A percentile compares a stretch with the other conserved stretches of the same genome.
Conservation (phyloP, 2,113 vertebrate species). For the Myotis brandtii region DNA sequence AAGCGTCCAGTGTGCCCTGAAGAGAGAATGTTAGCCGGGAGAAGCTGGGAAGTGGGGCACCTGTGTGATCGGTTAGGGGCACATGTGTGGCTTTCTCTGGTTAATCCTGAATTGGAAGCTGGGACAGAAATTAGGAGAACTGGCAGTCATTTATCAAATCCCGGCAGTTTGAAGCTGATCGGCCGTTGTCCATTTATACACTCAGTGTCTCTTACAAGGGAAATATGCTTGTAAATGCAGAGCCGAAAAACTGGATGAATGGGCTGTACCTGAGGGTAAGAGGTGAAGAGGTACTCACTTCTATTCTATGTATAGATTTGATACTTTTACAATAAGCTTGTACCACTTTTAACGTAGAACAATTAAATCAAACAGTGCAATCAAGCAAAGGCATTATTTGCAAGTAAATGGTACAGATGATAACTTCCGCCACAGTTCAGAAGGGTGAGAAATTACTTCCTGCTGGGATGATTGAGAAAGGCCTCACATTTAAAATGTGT, state of each 20-base stretch:
- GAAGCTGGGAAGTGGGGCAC: no score
- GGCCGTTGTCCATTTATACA: no score
- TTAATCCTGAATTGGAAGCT: neutral
- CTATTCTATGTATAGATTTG: neutral
- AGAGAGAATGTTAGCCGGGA: neutral
- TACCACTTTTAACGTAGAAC: neutral
- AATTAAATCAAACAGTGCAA: neutral
- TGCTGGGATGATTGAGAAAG: neutral
- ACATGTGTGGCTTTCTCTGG: neutral
- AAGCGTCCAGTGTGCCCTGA: neutral
- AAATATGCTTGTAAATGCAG: neutral
- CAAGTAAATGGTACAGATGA: neutral
- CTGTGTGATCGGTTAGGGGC: no score
- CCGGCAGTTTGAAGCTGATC: neutral
- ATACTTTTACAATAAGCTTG: neutral
- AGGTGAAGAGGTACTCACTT: neutral
- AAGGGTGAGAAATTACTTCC: slow-evolving; percentile 39
- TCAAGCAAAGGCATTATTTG: neutral
- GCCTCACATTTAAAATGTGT: neutral
- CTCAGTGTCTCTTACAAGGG: neutral
- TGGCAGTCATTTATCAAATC: neutral
- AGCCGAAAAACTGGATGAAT: neutral
- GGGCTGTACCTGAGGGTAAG: neutral
- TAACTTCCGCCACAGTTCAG: neutral
- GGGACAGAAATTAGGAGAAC: neutral